These are phyloP conservation scores for Carposina sasakii DNA, from an alignment of 1,140 invertebrate species.

Conservation along the genomic window DNA sequence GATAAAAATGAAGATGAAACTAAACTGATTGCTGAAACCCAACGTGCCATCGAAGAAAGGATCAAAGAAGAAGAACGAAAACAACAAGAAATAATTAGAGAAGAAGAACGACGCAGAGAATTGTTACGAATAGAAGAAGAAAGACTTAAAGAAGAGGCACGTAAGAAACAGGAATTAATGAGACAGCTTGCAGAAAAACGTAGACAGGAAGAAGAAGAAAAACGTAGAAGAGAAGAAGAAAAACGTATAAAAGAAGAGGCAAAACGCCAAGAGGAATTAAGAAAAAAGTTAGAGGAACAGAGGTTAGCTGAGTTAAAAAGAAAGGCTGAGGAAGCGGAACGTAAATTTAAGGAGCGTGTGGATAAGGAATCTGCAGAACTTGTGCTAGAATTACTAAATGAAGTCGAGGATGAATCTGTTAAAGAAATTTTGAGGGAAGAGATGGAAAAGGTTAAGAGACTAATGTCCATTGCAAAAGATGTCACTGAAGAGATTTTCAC, in stretches of 20 bases:
- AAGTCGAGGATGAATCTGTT: conserved; percentile 57
- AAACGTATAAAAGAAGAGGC: conserved; percentile 49
- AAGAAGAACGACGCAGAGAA: conserved; percentile 20
- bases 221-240: conserved; percentile 37
- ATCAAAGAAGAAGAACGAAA: conserved; percentile 25
- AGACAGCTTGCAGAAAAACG: conserved; percentile 19
- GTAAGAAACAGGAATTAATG: conserved; percentile 29
- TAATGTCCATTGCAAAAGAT: conserved; percentile 58
- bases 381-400: conserved; percentile 50
- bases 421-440: conserved; percentile 56
- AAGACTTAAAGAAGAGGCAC: conserved; percentile 22
- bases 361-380: conserved; percentile 55
- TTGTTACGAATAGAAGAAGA: conserved; percentile 21
- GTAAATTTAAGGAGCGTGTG: conserved; percentile 53
- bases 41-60: conserved; percentile 24
- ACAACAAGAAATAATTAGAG: conserved; percentile 22
- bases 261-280: conserved; percentile 55
- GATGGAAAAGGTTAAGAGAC: conserved; percentile 38
- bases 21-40: conserved; percentile 13
- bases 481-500: conserved; percentile 59
- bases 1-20: conserved; percentile 27
- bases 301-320: conserved; percentile 42
- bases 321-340: conserved; percentile 55
- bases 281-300: conserved; percentile 59
- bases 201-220: conserved; percentile 39